Conservation (phyloP, 2,797 vertebrate genomes). For the Triplophysa yarkandensis region DNA sequence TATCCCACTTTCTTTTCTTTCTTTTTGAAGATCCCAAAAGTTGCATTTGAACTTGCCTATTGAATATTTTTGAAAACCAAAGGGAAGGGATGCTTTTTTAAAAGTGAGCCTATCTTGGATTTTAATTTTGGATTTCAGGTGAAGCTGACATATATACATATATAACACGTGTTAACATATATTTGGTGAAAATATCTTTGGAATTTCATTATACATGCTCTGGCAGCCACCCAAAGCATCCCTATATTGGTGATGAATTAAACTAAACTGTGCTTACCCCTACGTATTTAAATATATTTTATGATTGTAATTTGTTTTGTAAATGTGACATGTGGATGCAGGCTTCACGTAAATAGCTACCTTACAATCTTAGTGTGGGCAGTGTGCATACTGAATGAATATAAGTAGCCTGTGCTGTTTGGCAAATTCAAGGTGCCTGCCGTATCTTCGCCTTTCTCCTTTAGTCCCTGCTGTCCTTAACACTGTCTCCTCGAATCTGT, state of each 20-base stretch:
- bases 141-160: too few relatives aligned
- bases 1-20: too few relatives aligned
- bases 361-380: neutral
- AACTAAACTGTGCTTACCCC: neutral
- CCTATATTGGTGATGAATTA: neutral
- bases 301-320: neutral
- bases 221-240: neutral
- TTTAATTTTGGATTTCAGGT: too few relatives aligned
- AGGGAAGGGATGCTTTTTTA: neutral
- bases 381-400: conserved; percentile 26
- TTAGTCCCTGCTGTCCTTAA: conserved; percentile 28
- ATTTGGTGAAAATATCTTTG: neutral
- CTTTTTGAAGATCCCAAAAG: too few relatives aligned
- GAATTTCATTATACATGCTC: neutral
- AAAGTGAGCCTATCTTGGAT: neutral
- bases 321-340: neutral
- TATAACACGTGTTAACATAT: neutral
- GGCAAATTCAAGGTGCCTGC: conserved; percentile 40
- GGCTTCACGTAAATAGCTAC: neutral
- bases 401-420: conserved; percentile 31
- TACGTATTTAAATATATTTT: neutral
- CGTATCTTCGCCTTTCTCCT: conserved; percentile 22
- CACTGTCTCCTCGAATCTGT: conserved; percentile 34
- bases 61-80: too few relatives aligned
- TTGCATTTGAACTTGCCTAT: too few relatives aligned